Conservation (phyloP, 2,888 invertebrate genomes). For the Villa cingulata region DNA sequence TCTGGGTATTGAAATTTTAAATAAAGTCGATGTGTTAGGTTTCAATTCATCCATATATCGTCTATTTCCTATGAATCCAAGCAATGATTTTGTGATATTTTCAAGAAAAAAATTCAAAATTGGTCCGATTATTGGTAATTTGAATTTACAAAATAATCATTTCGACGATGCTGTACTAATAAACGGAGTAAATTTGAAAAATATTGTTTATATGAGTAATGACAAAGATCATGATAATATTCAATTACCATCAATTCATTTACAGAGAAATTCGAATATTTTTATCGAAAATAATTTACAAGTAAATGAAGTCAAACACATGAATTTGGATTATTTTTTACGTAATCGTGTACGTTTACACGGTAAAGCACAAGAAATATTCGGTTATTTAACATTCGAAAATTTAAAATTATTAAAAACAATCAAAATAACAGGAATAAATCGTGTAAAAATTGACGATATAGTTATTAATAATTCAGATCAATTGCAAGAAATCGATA, state of each 20-base stretch:
- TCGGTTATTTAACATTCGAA: slow-evolving; percentile 25
- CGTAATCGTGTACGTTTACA: slow-evolving; percentile 22
- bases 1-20: slow-evolving; percentile 4
- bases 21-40: slow-evolving; percentile 21
- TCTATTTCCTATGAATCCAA: no score
- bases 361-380: slow-evolving; percentile 22
- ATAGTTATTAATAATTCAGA: slow-evolving; percentile 20
- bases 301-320: slow-evolving; percentile 21
- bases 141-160: neutral
- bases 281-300: slow-evolving; percentile 16
- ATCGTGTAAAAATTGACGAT: slow-evolving; percentile 22
- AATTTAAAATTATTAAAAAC: slow-evolving; percentile 21
- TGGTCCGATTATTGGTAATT: neutral
- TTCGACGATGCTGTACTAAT: no score
- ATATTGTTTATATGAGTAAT: neutral
- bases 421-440: slow-evolving; percentile 22
- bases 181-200: neutral
- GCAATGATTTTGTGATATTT: neutral
- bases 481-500: slow-evolving; percentile 21
- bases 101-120: neutral
- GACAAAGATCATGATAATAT: neutral
- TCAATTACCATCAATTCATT: neutral
- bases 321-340: slow-evolving; percentile 24
- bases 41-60: slow-evolving; percentile 28
- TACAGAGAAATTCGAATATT: slow-evolving; percentile 5